Conservation (phyloP, 2,797 vertebrate species). For the Sebastes elongatus region DNA sequence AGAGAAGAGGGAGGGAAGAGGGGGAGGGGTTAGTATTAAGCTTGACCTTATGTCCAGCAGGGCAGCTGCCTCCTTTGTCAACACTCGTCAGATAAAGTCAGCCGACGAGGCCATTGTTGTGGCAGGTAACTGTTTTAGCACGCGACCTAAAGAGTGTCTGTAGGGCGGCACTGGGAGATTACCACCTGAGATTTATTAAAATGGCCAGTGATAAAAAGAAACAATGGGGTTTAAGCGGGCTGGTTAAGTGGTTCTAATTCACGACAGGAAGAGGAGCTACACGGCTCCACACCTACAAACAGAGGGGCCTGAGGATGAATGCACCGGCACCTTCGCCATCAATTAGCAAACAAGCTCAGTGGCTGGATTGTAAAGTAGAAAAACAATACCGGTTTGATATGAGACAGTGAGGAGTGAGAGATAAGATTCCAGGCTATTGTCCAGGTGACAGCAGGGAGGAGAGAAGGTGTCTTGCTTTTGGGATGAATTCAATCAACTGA, state of each 20-base stretch:
- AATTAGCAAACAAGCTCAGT: slow-evolving; percentile 91
- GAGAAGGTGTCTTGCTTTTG: slow-evolving; percentile 36
- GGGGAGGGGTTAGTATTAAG: slow-evolving; percentile 54
- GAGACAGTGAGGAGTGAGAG: slow-evolving; percentile 67
- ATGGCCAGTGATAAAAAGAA: slow-evolving; percentile 93
- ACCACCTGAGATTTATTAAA: slow-evolving; percentile 95
- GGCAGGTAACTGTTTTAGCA: slow-evolving; percentile 82
- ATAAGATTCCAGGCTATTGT: slow-evolving; percentile 74
- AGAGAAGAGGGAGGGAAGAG: neutral
- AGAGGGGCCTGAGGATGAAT: slow-evolving; percentile 89
- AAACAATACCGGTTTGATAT: slow-evolving; percentile 68
- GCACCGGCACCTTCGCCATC: slow-evolving; percentile 89
- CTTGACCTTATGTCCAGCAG: slow-evolving; percentile 64
- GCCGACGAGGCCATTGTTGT: slow-evolving; percentile 81
- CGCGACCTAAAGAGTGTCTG: slow-evolving; percentile 78
- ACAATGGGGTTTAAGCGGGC: slow-evolving; percentile 86
- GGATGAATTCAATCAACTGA: slow-evolving; percentile 63
- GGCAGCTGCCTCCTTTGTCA: slow-evolving; percentile 79
- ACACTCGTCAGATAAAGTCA: slow-evolving; percentile 76
- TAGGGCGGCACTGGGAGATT: slow-evolving; percentile 88
- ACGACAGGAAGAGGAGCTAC: slow-evolving; percentile 83
- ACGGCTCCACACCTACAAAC: slow-evolving; percentile 87
- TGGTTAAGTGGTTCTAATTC: slow-evolving; percentile 64
- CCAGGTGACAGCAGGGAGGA: slow-evolving; percentile 45
- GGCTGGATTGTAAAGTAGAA: slow-evolving; percentile 83